phyloP scores from a whole-genome alignment of 2,797 vertebrate genomes.

The Tapirus indicus region DNA sequence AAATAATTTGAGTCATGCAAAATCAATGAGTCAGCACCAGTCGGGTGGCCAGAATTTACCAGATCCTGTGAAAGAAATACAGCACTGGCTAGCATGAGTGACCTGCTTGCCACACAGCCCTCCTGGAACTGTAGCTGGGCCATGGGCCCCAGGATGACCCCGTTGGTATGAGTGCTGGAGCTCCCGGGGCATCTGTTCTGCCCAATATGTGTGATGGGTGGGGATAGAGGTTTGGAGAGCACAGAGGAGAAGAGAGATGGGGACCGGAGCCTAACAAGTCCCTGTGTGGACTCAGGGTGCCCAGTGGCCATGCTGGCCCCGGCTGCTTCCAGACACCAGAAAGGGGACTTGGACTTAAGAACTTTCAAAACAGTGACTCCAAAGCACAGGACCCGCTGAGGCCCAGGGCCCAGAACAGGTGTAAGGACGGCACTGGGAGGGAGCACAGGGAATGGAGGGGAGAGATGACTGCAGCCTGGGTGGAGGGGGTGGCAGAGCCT shows the following conservation, averaged over 20 bases:
- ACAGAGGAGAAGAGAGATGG: neutral
- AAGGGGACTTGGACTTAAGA: neutral
- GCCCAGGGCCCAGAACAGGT: neutral
- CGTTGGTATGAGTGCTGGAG: neutral
- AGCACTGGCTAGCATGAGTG: rapidly evolving
- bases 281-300: neutral
- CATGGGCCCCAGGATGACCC: neutral
- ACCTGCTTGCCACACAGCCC: neutral
- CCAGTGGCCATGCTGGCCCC: neutral
- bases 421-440: neutral
- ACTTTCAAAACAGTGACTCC: neutral
- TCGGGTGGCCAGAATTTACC: neutral
- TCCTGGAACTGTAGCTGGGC: too few species aligned
- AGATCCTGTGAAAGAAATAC: neutral
- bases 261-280: rapidly evolving
- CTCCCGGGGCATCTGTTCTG: neutral
- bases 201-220: rapidly evolving
- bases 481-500: rapidly evolving
- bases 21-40: neutral
- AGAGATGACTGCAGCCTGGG: neutral
- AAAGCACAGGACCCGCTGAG: neutral
- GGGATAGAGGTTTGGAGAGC: too few species aligned
- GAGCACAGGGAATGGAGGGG: rapidly evolving
- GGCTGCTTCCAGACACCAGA: neutral
- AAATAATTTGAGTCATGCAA: neutral